Base-by-base conservation (phyloP, 2,113 vertebrate genomes). In the Ageneiosus marmoratus region DNA sequence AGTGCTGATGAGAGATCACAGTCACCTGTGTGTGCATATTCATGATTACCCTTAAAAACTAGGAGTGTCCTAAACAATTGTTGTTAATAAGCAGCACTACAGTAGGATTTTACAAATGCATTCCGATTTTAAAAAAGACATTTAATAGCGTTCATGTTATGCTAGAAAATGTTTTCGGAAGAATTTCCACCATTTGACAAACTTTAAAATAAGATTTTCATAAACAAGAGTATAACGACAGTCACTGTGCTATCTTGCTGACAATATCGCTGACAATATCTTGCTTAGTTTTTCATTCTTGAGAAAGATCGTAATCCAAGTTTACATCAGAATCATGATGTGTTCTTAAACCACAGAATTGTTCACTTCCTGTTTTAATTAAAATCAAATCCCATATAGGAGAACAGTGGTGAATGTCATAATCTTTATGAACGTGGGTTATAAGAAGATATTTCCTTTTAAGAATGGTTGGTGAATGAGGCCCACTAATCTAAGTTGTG, bases 1-100 rank as follows among this genome's bases (percentile, higher is more conserved):
- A 84, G 56, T 27, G 58, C 70, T 82, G 41, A 79, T 82, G 41
- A 79, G 50, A 82, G 62, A 79, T 75, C 51, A 73, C 65, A 73
- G 67, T 70, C 80, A 73, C 76, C 75, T 83, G 51, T 77, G 46
- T 65, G 37, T 50, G 12, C 82, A 58, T 29, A 50, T 60, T 67
- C 27, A 50, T 41, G 56, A 70, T n/a, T 27, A 79, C 27, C 3
- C n/a, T 29, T 20, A 12, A 13, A 72, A 32, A 22, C 22, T 18
- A 2, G 0, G 10, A 15, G 16, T 9, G 7, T 44, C 18, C 62
- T 69, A 24, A 80, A n/a, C 18, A 15, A 37, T 69, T 50, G 22
- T 34, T n/a, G 0, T 53, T 80, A 51, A 20, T 11, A 53, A 10
- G 16, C 15, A 27, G 5, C 44, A 20, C 51, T 7, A 51, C 8